phyloP scores from a whole-genome alignment of 2,113 vertebrate genomes.

The Odontesthes bonariensis region DNA sequence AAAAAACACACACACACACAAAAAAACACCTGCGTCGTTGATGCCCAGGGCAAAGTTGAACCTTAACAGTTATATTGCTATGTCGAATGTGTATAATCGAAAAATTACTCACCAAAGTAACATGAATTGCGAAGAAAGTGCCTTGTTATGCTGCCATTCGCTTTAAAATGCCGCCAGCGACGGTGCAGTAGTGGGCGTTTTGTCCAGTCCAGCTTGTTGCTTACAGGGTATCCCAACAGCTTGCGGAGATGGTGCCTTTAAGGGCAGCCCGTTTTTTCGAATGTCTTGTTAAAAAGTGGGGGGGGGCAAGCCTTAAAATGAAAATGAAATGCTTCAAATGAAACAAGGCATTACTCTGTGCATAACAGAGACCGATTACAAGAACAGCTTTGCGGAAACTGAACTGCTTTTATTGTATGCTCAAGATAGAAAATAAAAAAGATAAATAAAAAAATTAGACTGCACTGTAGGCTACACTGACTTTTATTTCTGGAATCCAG shows the following conservation, averaged over 20 bases:
- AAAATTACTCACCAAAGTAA: slow-evolving; percentile 42
- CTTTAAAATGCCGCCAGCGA: background rate
- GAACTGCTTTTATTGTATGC: too few species aligned
- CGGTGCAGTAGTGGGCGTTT: slow-evolving; percentile 32
- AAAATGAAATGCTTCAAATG: too few species aligned
- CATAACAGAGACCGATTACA: too few species aligned
- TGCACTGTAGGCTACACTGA: too few species aligned
- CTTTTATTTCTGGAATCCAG: background rate
- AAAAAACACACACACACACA: too few species aligned
- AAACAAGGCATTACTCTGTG: too few species aligned
- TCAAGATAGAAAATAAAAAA: too few species aligned
- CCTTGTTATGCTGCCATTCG: background rate
- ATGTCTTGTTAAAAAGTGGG: background rate
- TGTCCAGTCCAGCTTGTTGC: slow-evolving; percentile 63
- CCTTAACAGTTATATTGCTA: background rate
- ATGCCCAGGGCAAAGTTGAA: slow-evolving; percentile 51
- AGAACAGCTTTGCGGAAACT: too few species aligned
- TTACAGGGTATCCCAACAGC: slow-evolving; percentile 36
- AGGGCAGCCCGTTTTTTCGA: slow-evolving; percentile 31
- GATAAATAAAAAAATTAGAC: too few species aligned
- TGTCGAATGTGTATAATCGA: background rate
- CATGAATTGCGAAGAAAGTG: background rate
- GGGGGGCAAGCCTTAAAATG: too few species aligned
- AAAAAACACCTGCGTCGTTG: slow-evolving; percentile 43
- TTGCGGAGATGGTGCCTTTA: slow-evolving; percentile 55